Conservation (phyloP, 2,797 vertebrate species). For the Ceryle rudis region DNA sequence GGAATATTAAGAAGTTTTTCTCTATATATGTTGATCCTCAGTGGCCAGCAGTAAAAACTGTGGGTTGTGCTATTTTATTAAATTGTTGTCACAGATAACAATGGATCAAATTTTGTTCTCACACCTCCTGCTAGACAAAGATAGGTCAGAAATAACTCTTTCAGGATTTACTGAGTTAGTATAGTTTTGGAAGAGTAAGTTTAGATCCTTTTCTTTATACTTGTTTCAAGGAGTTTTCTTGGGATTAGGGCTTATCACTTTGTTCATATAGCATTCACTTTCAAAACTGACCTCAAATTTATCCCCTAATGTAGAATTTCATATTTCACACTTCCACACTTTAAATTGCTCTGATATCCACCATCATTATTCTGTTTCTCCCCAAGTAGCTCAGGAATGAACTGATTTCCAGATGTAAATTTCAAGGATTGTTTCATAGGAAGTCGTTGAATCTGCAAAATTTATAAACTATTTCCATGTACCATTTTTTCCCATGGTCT, state of each 20-base stretch:
- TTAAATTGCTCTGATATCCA: neutral
- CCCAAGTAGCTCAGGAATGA: neutral
- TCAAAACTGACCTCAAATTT: neutral
- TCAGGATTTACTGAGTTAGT: neutral
- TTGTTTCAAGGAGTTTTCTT: neutral
- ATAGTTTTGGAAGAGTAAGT: neutral
- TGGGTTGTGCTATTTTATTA: neutral
- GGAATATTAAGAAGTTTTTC: neutral
- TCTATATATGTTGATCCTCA: neutral
- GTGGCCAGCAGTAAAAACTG: neutral
- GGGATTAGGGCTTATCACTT: neutral
- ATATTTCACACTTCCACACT: neutral
- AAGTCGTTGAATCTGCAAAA: neutral
- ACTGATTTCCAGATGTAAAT: neutral
- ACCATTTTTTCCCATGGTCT: conserved; percentile 56
- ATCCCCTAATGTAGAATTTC: neutral
- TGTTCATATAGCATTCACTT: neutral
- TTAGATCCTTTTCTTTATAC: neutral
- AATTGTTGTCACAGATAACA: neutral
- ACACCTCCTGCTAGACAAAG: neutral
- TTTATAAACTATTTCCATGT: conserved; percentile 18
- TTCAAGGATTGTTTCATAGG: neutral
- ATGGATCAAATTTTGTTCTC: neutral
- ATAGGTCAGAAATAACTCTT: neutral
- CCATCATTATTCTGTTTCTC: neutral